Base-by-base conservation (phyloP, 2,113 vertebrate species). In the Salvelinus namaycush region DNA sequence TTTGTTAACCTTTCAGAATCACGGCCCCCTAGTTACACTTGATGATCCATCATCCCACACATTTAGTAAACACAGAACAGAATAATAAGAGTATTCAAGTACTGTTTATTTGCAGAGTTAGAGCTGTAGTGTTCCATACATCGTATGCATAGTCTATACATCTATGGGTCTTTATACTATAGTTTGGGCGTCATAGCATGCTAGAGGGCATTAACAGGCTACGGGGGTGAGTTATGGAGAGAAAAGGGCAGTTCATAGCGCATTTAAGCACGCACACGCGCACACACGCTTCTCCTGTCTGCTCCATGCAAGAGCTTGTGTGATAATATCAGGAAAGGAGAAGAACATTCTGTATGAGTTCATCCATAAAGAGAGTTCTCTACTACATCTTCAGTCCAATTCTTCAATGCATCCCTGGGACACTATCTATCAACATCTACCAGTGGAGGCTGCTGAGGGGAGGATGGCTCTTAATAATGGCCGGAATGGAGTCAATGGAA, bases 371-470 rank as follows among this genome's bases (percentile, higher is more conserved):
- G n/a, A n/a, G 22, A 62, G 6, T 8, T 62, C 20, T 62, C 59
- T 54, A 51, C 59, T 22, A 22, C 59, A 62, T n/a, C n/a, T 22
- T n/a, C 59, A 62, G 59, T 3, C 13, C n/a, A 68, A 48, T 59
- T 84, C 57, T 69, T 71, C 72, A 11, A 62, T 22, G n/a, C 59
- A 22, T 62, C 59, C 59, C n/a, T 62, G n/a, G 20, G n/a, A n/a
- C n/a, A 22, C n/a, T 2, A 16, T 22, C 54, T 3, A 44, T 44
- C 39, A 44, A 44, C 39, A 44, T 44, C 39, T 44, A 44, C 39
- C 9, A 44, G 39, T 44, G 39, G 39, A 44, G 39, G 39, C 39
- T 44, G 39, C 2, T 44, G 39, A 44, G 39, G 8, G 39, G 39
- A 44, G 39, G 39, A 44, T 9, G 9, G 39, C 9, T 44, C 39